Evolutionary conservation across 1,140 invertebrate genomes (phyloP).

Genomic region (Caerostris extrusa): DNA sequence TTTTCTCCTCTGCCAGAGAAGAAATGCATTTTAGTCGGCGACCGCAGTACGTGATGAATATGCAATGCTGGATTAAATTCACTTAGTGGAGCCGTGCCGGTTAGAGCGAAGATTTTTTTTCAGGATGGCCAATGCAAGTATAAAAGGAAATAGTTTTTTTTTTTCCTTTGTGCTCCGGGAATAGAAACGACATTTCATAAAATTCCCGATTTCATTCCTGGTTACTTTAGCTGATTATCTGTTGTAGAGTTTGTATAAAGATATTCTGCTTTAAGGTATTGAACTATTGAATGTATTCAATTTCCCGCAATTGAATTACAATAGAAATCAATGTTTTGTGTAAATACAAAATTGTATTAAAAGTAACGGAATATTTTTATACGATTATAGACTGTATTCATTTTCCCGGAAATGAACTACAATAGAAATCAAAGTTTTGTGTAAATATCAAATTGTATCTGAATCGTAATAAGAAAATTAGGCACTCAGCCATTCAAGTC

Average conservation of each 20-base stretch:
- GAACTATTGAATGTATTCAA: neutral
- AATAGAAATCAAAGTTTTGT: neutral
- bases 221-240: neutral
- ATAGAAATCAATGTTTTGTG: neutral
- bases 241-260: neutral
- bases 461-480: no score
- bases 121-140: conserved; percentile 28
- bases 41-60: conserved; percentile 50
- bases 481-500: no score
- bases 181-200: neutral
- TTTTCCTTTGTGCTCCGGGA: neutral
- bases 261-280: neutral
- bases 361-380: no score
- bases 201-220: neutral
- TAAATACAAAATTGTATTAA: no score
- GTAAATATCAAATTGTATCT: no score
- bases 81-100: conserved; percentile 14
- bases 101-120: no score
- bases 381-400: no score
- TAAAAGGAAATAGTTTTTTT: neutral
- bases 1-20: no score
- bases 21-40: neutral
- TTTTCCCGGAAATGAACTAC: no score
- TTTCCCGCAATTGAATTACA: neutral
- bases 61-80: conserved; percentile 41